phyloP scores from a whole-genome alignment of 1,140 invertebrate species.

The Drusus annulatus region DNA sequence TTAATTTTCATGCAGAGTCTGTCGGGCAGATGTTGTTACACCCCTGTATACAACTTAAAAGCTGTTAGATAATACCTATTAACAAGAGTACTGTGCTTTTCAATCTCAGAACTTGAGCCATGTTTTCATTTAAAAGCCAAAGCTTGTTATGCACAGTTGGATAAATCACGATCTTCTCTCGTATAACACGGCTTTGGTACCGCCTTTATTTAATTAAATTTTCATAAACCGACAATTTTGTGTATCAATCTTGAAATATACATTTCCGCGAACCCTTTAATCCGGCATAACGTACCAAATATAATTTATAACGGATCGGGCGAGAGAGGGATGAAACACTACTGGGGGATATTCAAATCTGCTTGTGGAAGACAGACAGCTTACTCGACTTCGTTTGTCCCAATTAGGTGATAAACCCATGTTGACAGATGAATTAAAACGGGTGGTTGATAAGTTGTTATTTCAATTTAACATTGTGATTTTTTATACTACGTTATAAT shows the following conservation, averaged over 20 bases:
- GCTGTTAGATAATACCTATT: too few species aligned
- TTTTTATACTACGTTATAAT: too few species aligned
- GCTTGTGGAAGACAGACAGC: background rate
- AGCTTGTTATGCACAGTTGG: background rate
- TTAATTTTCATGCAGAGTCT: too few species aligned
- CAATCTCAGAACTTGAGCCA: too few species aligned
- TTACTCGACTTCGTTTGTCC: too few species aligned
- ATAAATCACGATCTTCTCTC: constrained; percentile 1
- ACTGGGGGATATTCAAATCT: background rate
- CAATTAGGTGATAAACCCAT: too few species aligned
- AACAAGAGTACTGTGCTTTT: too few species aligned
- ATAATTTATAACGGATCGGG: background rate
- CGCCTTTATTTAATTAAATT: constrained; percentile 29
- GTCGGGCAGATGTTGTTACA: too few species aligned
- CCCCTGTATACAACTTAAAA: too few species aligned
- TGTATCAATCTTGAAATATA: constrained; percentile 19
- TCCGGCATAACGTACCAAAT: background rate
- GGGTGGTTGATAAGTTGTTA: too few species aligned
- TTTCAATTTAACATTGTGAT: too few species aligned
- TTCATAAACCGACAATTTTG: constrained; percentile 26
- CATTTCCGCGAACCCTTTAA: constrained; percentile 2
- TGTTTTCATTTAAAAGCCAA: constrained; percentile 1
- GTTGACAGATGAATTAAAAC: too few species aligned
- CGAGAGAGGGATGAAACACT: background rate
- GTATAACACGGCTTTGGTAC: background rate